Evolutionary conservation across 2,113 vertebrate genomes (phyloP).

Genomic region (Salvator merianae): DNA sequence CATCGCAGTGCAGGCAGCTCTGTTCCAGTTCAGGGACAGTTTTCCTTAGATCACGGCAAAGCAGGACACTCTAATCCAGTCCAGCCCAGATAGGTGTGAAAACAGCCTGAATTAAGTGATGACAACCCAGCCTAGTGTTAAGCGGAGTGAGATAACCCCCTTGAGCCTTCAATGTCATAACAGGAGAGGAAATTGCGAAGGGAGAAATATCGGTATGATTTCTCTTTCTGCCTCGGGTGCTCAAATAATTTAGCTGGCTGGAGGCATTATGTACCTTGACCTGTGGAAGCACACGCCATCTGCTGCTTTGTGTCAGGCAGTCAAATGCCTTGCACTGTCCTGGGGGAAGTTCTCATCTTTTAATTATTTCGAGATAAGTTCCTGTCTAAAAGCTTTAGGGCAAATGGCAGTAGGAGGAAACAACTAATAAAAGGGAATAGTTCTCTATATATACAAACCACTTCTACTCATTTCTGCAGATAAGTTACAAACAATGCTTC

Average conservation of each 20-base stretch:
- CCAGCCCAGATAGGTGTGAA: no score
- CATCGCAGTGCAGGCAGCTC: no score
- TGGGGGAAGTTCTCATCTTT: background rate
- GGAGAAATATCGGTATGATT: background rate
- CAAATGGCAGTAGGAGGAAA: background rate
- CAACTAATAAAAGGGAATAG: background rate
- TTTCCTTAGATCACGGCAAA: no score
- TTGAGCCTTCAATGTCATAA: no score
- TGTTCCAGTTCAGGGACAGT: no score
- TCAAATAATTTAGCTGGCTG: background rate
- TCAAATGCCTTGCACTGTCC: background rate
- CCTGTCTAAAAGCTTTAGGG: background rate
- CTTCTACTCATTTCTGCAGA: conserved; percentile 7
- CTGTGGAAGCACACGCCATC: background rate
- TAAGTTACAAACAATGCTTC: background rate
- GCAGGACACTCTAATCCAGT: no score
- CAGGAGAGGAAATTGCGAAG: background rate
- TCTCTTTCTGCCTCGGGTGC: background rate
- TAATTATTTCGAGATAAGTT: background rate
- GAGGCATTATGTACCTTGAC: background rate
- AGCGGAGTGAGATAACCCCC: no score
- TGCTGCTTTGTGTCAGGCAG: background rate
- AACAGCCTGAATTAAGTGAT: no score
- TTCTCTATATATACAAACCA: background rate
- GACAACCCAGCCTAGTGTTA: no score